Percentiles rank a stretch among this genome's conserved stretches.
Evolutionary conservation across 2,797 vertebrate species (phyloP).

Genomic region (Monodelphis domestica): DNA sequence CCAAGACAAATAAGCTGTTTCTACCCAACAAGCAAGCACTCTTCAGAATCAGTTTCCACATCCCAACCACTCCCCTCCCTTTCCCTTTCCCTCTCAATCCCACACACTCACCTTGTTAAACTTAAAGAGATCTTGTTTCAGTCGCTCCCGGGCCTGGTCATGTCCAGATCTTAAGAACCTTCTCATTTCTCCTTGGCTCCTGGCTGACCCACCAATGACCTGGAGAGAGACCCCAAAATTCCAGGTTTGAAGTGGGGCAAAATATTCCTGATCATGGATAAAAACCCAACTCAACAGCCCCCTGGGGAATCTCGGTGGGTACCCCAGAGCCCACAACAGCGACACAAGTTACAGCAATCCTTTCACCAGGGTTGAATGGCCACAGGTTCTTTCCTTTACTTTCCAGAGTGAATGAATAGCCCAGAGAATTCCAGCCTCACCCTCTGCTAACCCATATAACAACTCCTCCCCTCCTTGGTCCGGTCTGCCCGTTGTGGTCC

Average conservation of each 20-base stretch:
- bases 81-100: too few species aligned
- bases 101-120: slow-evolving; percentile 92
- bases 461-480: not conserved
- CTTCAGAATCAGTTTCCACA: not conserved
- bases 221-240: slow-evolving; percentile 1
- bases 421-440: not conserved
- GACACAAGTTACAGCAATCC: not conserved
- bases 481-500: not conserved
- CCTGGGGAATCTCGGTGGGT: not conserved
- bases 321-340: not conserved
- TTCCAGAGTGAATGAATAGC: not conserved
- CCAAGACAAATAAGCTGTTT: not conserved
- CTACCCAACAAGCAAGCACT: not conserved
- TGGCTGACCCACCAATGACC: slow-evolving; percentile 28
- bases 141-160: slow-evolving; percentile 92
- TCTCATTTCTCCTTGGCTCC: slow-evolving; percentile 89
- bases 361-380: not conserved
- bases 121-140: slow-evolving; percentile 96
- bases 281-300: not conserved
- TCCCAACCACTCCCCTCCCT: not conserved
- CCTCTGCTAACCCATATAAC: not conserved
- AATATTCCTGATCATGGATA: not conserved
- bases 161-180: slow-evolving; percentile 95
- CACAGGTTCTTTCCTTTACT: not conserved
- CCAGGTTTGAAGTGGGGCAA: not conserved